Conservation (phyloP, 1,140 invertebrate genomes). For the Drosophila sp. region DNA sequence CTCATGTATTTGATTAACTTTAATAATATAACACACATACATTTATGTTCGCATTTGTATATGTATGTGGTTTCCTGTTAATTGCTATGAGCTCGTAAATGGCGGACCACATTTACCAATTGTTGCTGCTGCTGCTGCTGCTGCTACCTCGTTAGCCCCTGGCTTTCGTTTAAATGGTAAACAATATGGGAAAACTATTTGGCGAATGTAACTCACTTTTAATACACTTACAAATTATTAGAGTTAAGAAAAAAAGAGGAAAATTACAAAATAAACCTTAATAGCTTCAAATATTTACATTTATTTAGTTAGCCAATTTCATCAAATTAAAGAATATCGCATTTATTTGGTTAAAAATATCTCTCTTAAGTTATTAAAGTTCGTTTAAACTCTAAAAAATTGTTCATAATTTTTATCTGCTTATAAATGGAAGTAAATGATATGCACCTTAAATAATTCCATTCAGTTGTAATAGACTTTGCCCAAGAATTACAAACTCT, state of each 20-base stretch:
- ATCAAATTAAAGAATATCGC: too few relatives aligned
- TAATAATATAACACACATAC: conserved; percentile 11
- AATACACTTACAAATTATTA: conserved; percentile 6
- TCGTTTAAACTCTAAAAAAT: too few relatives aligned
- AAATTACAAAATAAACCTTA: too few relatives aligned
- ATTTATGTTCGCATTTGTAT: conserved; percentile 25
- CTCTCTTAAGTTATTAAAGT: too few relatives aligned
- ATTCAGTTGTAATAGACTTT: too few relatives aligned
- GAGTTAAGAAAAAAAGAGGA: too few relatives aligned
- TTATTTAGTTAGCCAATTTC: too few relatives aligned
- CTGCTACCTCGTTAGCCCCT: conserved; percentile 66
- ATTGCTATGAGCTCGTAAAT: conserved; percentile 69
- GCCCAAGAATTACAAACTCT: background rate
- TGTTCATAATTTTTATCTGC: too few relatives aligned
- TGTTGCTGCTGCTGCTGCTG: conserved; percentile 33
- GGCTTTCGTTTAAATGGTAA: conserved; percentile 50
- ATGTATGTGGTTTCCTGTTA: conserved; percentile 61
- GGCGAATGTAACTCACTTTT: background rate
- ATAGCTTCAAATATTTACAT: too few relatives aligned
- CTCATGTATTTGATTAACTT: conserved; percentile 38
- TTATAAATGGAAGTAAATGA: too few relatives aligned
- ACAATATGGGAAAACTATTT: conserved; percentile 11
- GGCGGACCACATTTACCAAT: conserved; percentile 66
- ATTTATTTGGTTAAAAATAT: too few relatives aligned
- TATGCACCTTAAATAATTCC: too few relatives aligned